These are phyloP conservation scores for Actinia equina DNA, from an alignment of 64 coral and sea anemone genomes.

Conservation along the genomic window DNA sequence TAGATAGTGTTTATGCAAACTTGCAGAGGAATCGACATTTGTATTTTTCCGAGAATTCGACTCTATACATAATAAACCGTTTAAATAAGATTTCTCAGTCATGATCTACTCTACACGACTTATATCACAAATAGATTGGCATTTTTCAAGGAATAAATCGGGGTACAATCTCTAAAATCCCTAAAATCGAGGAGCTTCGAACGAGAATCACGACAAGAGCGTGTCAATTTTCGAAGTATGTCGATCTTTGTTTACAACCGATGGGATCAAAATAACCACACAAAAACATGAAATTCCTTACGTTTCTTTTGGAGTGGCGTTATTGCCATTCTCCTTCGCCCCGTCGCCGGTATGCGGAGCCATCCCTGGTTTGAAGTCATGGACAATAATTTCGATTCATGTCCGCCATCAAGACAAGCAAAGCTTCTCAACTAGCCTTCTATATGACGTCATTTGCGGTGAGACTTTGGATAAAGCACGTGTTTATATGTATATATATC, in stretches of 20 bases:
- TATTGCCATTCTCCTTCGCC: background rate
- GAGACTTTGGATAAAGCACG: background rate
- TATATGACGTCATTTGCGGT: conserved; percentile 9
- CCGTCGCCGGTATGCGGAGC: conserved; percentile 17
- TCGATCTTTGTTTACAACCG: background rate
- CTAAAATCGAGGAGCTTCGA: background rate
- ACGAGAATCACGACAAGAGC: background rate
- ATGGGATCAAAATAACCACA: background rate
- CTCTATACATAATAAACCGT: background rate
- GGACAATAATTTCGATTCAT: background rate
- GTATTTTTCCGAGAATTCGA: background rate
- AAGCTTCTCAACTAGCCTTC: background rate
- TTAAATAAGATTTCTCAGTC: background rate
- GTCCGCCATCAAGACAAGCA: background rate
- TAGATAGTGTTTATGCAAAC: background rate
- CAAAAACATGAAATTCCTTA: background rate
- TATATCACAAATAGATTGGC: background rate
- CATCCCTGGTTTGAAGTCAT: conserved; percentile 14
- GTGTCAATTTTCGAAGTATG: background rate
- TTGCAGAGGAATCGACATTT: background rate
- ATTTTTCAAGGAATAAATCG: background rate
- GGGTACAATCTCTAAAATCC: background rate
- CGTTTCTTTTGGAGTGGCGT: background rate
- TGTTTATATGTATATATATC: background rate
- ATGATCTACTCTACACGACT: background rate